These are phyloP conservation scores for Onychomys arenicola DNA, from an alignment of 2,797 vertebrate species.

Conservation along the genomic window DNA sequence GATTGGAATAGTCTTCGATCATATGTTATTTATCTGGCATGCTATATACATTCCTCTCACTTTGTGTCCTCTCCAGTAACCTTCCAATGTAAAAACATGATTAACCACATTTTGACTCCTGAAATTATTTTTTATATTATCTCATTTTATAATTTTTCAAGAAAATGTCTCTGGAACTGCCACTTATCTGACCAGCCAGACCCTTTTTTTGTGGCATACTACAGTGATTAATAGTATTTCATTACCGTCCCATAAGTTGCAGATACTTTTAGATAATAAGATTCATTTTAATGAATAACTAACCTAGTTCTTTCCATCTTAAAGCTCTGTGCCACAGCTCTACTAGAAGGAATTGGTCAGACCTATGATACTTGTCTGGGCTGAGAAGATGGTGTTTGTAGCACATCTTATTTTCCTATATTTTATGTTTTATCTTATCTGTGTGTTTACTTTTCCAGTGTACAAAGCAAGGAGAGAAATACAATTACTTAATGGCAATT, in stretches of 20 bases:
- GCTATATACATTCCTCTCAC: background rate
- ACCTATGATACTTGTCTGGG: background rate
- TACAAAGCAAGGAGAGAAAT: background rate
- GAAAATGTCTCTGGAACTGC: background rate
- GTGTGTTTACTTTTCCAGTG: background rate
- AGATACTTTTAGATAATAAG: background rate
- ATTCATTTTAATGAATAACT: background rate
- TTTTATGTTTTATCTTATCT: background rate
- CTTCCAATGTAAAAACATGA: background rate
- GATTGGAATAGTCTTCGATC: background rate
- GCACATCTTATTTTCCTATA: background rate
- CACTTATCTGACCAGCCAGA: background rate
- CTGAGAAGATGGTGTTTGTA: rapidly evolving
- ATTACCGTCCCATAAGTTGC: background rate
- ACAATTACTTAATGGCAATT: background rate
- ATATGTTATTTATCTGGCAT: background rate
- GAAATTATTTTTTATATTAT: background rate
- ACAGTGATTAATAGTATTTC: background rate
- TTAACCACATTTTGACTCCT: background rate
- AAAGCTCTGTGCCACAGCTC: background rate
- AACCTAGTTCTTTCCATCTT: background rate
- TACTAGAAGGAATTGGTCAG: background rate
- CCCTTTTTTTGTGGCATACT: background rate
- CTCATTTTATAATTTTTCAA: background rate
- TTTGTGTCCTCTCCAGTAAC: background rate